A percentile compares a stretch with the other conserved stretches of the same genome.
These are phyloP conservation scores for Strix occidentalis DNA, from an alignment of 2,797 vertebrate species.

Conservation along the genomic window DNA sequence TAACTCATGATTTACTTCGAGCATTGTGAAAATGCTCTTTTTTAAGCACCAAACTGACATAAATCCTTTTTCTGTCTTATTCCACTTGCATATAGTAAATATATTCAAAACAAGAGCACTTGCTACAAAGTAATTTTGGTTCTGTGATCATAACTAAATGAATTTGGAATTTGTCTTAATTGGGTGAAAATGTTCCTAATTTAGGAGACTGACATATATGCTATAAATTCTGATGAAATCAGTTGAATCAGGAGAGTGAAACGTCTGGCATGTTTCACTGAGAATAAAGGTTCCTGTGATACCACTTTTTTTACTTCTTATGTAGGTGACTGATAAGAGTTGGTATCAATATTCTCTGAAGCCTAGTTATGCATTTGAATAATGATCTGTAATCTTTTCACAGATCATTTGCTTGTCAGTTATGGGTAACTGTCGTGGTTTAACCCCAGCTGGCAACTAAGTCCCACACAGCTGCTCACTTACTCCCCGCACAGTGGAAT, in stretches of 20 bases:
- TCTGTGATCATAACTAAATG: background rate
- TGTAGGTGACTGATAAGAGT: background rate
- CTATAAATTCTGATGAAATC: background rate
- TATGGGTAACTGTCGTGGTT: background rate
- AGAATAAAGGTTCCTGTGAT: background rate
- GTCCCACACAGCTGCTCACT: background rate
- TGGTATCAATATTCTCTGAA: background rate
- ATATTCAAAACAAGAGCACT: background rate
- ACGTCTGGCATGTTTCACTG: background rate
- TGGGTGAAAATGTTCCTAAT: background rate
- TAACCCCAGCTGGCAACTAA: background rate
- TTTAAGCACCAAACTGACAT: background rate
- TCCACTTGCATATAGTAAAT: background rate
- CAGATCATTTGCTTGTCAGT: background rate
- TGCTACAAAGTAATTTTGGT: background rate
- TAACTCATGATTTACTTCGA: background rate
- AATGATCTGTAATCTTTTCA: background rate
- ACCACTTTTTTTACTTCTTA: background rate
- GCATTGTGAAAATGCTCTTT: background rate
- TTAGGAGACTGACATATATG: background rate
- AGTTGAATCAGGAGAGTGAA: background rate
- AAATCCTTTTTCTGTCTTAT: background rate
- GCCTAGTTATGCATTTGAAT: background rate
- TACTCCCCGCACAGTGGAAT: background rate
- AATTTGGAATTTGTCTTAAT: background rate